These are phyloP conservation scores for Thymelicus sylvestris DNA, from an alignment of 2,888 invertebrate genomes.

Conservation along the genomic window DNA sequence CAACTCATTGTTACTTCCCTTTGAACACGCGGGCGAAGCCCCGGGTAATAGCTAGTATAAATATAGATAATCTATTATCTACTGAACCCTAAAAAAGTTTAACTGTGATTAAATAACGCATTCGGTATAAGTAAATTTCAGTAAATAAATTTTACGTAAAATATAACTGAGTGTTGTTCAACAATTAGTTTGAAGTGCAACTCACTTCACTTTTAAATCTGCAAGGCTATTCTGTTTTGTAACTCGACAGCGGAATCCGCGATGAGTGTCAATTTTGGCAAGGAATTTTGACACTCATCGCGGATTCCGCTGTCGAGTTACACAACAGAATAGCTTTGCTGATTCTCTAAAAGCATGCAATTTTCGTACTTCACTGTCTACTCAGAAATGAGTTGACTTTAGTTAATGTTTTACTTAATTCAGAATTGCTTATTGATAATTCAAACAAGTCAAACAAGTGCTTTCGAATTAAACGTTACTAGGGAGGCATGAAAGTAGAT, in stretches of 20 bases:
- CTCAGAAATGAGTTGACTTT: conserved; percentile 10
- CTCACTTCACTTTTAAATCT: conserved; percentile 15
- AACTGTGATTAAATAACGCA: conserved; percentile 37
- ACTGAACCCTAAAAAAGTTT: conserved; percentile 9
- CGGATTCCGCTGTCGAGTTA: too few relatives aligned
- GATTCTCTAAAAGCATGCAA: conserved; percentile 14
- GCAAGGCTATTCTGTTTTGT: too few relatives aligned
- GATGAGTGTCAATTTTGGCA: too few relatives aligned
- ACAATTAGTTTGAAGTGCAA: conserved; percentile 23
- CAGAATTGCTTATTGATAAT: neutral
- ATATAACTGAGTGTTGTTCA: conserved; percentile 13
- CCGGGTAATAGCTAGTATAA: too few relatives aligned
- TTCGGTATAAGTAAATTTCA: conserved; percentile 33
- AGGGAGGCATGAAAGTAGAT: neutral
- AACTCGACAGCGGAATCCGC: too few relatives aligned
- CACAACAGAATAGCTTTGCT: too few relatives aligned
- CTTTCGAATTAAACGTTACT: neutral
- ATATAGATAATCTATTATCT: too few relatives aligned
- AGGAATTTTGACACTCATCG: too few relatives aligned
- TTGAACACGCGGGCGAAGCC: too few relatives aligned
- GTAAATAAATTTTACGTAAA: conserved; percentile 14
- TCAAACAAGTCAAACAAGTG: neutral
- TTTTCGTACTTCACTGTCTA: conserved; percentile 26
- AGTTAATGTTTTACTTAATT: conserved; percentile 3
- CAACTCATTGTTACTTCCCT: too few relatives aligned